These are phyloP conservation scores for Synanthedon formicaeformis DNA, from an alignment of 2,888 invertebrate genomes.

Conservation along the genomic window DNA sequence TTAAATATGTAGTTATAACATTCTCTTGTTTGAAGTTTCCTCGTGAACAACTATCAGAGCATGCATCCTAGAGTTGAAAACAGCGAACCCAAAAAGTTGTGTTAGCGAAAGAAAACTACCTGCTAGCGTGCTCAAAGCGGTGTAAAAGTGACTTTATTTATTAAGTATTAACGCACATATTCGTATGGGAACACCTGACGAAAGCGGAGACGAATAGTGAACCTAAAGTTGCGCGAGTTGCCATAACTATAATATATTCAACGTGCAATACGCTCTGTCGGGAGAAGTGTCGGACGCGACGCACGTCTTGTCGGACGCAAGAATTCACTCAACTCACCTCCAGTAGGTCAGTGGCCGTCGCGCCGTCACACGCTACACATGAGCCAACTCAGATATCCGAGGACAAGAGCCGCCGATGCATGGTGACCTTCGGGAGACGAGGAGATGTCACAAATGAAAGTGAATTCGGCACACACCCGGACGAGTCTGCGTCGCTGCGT, in stretches of 20 bases:
- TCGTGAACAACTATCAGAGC: too few relatives aligned
- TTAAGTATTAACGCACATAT: conserved; percentile 22
- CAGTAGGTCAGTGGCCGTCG: conserved; percentile 59
- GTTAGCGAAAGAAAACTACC: too few relatives aligned
- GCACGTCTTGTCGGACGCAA: conserved; percentile 47
- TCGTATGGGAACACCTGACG: conserved; percentile 33
- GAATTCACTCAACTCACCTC: conserved; percentile 52
- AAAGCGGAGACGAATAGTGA: conserved; percentile 28
- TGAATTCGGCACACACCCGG: conserved; percentile 67
- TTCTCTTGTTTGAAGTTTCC: too few relatives aligned
- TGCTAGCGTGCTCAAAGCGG: too few relatives aligned
- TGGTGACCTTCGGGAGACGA: conserved; percentile 67
- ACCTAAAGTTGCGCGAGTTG: conserved; percentile 43
- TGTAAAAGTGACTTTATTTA: conserved; percentile 22
- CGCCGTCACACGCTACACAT: conserved; percentile 31
- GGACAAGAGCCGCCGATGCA: conserved; percentile 36
- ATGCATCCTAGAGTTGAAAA: too few relatives aligned
- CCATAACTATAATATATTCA: conserved; percentile 18
- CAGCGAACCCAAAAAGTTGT: too few relatives aligned
- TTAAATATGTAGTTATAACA: too few relatives aligned
- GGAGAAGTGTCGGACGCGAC: conserved; percentile 16
- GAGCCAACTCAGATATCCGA: conserved; percentile 2
- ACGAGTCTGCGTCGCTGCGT: conserved; percentile 67
- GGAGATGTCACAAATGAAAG: conserved; percentile 70
- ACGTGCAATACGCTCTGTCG: conserved; percentile 6